These are phyloP conservation scores for Leucopternis melanops DNA, from an alignment of 2,113 vertebrate species.

Conservation along the genomic window DNA sequence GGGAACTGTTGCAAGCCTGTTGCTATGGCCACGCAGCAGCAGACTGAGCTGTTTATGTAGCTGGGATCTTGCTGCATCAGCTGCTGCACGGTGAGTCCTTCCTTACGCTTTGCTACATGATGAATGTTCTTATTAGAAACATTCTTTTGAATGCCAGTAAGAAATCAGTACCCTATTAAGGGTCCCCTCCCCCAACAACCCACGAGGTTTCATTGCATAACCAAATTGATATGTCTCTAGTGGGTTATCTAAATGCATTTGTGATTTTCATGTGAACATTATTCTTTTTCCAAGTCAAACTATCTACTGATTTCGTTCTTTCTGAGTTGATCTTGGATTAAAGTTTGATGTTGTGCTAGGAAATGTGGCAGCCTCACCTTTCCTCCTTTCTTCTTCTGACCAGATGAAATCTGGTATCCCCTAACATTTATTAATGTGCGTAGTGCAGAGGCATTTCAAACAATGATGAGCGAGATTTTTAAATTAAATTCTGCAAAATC, in stretches of 20 bases:
- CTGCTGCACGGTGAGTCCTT: constrained; percentile 35
- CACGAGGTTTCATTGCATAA: constrained; percentile 28
- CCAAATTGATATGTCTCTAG: neutral
- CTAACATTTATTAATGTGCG: neutral
- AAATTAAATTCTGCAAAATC: neutral
- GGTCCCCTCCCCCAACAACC: neutral
- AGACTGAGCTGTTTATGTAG: neutral
- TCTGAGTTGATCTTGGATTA: neutral
- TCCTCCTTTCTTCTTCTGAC: neutral
- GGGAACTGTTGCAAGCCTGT: constrained; percentile 12
- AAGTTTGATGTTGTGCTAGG: neutral
- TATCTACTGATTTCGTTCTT: neutral
- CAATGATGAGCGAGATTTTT: neutral
- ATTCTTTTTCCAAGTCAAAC: neutral
- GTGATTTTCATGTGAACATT: neutral
- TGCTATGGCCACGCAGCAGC: constrained; percentile 47
- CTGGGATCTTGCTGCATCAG: constrained; percentile 11
- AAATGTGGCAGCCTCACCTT: neutral
- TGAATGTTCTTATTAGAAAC: neutral
- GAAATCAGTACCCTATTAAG: neutral
- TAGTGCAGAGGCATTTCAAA: neutral
- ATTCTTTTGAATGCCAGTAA: neutral
- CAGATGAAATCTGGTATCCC: neutral
- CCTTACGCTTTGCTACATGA: neutral
- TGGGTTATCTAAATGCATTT: neutral